Base-by-base conservation (phyloP, 2,888 invertebrate species). In the Apotomis betuletana region DNA sequence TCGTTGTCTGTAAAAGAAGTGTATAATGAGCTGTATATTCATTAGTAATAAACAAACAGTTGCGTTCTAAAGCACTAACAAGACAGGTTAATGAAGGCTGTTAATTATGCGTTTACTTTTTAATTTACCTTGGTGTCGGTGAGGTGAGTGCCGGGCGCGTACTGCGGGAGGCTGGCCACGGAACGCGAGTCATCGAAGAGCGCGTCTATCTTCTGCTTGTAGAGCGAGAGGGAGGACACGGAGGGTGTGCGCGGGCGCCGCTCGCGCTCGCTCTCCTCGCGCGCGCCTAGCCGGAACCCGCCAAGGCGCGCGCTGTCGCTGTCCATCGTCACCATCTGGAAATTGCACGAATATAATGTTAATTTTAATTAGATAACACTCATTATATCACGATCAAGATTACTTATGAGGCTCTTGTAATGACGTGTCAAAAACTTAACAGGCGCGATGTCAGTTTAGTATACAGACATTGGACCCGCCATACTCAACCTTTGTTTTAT, bases 151-250 rank as follows among this genome's bases (percentile, higher is more conserved):
- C 79, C 77, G 44, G 80, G 77, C 74, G 77, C 84, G 74, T 85
- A 87, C 54, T 89, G 91, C 64, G 88, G 89, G 64, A 90, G 85
- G 77, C 95, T 94, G 79, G 90, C 88, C 67, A 94, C 87, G 38
- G 95, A 96, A 78, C 95, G 94, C 69, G 94, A 94, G 83, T 96
- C 96, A 81, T 96, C 96, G 90, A 98, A 98, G 90, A 98, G 96
- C 38, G 97, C 95, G 90, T 98, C 98, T 83, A 98, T 98, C 86
- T 96, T 95, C 82, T 96, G 96, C 87, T 97, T 97, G 90, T 97
- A 97, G 74, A 95, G 94, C 72, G 96, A 96, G 81, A 96, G 95
- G 10, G 93, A 93, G 69, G 92, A 93, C 70, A 93, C 85, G 77
- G 91, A 91, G 61, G 92, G 91, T 12, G 92, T 87, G 44, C 91